Conservation (phyloP, 2,888 invertebrate species). For the Chironomus tentans region DNA sequence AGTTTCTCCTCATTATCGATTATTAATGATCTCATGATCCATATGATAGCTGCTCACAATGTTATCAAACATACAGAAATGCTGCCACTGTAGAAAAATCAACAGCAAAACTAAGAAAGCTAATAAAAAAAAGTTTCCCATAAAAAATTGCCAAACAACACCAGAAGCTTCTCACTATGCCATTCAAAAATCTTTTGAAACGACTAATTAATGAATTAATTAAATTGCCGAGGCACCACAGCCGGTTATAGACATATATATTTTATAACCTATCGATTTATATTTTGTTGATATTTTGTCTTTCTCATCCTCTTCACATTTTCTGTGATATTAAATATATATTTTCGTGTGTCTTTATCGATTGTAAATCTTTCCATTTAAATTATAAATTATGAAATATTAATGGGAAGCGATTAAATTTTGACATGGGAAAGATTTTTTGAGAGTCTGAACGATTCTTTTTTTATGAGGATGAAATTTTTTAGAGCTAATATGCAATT, state of each 20-base stretch:
- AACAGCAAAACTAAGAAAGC: no score
- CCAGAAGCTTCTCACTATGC: slow-evolving; percentile 15
- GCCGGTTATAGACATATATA: background rate
- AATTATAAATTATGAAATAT: slow-evolving; percentile 21
- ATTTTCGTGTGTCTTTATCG: background rate
- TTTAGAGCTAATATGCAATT: background rate
- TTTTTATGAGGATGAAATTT: background rate
- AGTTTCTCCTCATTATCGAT: no score
- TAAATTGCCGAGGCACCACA: background rate
- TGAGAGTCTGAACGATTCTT: background rate
- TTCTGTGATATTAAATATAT: no score
- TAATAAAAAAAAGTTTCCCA: background rate
- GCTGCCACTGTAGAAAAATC: no score
- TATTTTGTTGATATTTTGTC: background rate
- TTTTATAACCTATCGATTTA: background rate
- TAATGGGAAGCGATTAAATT: slow-evolving; percentile 11
- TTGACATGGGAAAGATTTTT: slow-evolving; percentile 16
- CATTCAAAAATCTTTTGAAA: slow-evolving; percentile 6
- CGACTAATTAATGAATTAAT: slow-evolving; percentile 19
- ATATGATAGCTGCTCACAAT: no score
- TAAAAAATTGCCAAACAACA: background rate
- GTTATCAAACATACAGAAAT: no score
- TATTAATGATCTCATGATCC: no score
- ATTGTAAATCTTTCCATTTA: background rate
- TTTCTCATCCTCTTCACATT: background rate